Evolutionary conservation across 1,140 invertebrate genomes (phyloP), one percentile per base, ranked within the genome.

Genomic region (Augochlora pura): DNA sequence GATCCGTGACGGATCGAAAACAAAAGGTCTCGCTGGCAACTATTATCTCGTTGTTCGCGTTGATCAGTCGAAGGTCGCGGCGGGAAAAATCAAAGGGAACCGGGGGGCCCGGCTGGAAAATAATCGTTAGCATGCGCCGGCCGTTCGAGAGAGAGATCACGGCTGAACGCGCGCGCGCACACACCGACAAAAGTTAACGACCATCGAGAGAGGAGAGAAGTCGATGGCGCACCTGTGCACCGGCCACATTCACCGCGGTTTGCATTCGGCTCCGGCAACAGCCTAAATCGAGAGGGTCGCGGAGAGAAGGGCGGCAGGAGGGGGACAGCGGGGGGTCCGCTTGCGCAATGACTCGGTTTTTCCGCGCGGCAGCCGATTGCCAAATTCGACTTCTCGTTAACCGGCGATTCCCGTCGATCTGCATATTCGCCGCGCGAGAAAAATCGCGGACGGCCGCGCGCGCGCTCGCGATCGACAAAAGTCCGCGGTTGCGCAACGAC

Each of bases 301-400:
- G 27, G 67, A 60, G 42, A 39, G 46, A n/a, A n/a, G n/a, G n/a
- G n/a, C n/a, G n/a, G n/a, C n/a, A n/a, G n/a, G n/a, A n/a, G n/a
- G n/a, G n/a, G n/a, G n/a, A n/a, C n/a, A n/a, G 1, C 16, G 16
- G 32, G 38, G 6, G 32, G 12, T 1, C 49, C 21, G 10, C 16
- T 82, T 75, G n/a, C 73, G 73, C 39, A 83, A 83, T 14, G 16
- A 21, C 10, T 14, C 54, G 25, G 39, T 76, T 79, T 65, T 84
- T 74, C 64, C 46, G 65, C 23, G 67, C 65, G 66, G 77, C 10
- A 12, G 42, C 12, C 27, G 54, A 49, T 67, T 63, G 71, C 77
- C 83, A 80, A 83, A 84, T 84, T 84, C 70, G 67, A 84, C 54
- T 62, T n/a, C 83, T 84, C 63, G 77, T 84, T 84, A 80, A 70